Percentiles rank a stretch among this genome's conserved stretches.
phyloP scores from a whole-genome alignment of 2,888 invertebrate genomes.

The Macrosiphum euphorbiae region DNA sequence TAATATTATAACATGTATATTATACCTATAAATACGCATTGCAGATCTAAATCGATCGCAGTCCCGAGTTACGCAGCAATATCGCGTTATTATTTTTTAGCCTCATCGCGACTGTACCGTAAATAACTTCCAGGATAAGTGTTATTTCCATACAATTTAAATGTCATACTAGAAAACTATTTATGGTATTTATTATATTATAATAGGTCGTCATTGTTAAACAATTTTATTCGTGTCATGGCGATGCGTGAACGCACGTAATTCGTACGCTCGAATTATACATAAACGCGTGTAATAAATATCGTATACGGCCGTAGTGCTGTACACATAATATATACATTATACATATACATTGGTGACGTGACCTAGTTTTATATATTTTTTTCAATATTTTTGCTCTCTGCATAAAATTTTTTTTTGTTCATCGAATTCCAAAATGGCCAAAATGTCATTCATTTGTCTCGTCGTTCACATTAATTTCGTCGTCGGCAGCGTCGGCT shows the following conservation, averaged over 20 bases:
- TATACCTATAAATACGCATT: background rate
- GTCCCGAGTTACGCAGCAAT: background rate
- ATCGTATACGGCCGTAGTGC: background rate
- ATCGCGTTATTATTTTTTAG: background rate
- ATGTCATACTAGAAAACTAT: background rate
- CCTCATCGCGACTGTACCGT: background rate
- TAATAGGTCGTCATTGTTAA: constrained; percentile 31
- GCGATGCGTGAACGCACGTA: constrained; percentile 2
- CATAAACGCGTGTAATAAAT: background rate
- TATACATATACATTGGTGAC: background rate
- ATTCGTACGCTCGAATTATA: constrained; percentile 16
- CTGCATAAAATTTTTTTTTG: background rate
- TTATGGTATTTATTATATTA: background rate
- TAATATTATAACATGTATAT: background rate
- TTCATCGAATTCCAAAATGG: constrained; percentile 28
- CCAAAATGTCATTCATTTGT: constrained; percentile 51
- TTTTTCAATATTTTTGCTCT: constrained; percentile 1
- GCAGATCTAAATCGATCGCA: background rate
- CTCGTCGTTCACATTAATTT: constrained; percentile 48
- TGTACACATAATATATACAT: background rate
- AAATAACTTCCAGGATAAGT: background rate
- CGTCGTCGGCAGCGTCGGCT: background rate
- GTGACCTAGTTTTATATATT: constrained; percentile 7
- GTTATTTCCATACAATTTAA: background rate
- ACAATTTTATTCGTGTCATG: constrained; percentile 1